Evolutionary conservation across 2,113 vertebrate genomes (phyloP), one percentile per base, ranked within the genome.

Genomic region (Muscicapa adusta): DNA sequence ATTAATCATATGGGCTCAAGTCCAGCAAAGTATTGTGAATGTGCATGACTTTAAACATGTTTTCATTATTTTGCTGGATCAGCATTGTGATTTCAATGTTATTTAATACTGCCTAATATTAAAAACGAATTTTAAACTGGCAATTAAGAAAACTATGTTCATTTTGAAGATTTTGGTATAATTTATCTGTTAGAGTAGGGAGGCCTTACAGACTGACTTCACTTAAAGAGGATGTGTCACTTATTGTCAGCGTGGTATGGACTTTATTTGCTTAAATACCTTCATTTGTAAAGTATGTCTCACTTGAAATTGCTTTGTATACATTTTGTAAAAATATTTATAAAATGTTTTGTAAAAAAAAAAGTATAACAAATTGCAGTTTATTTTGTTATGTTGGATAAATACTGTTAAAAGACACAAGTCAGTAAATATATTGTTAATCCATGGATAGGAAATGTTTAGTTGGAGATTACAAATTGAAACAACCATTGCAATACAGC

Each of bases 311-410:
- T 98, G 98, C 98, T 98, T 98, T 98, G 98, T 98, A 98, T 98
- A 98, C 98, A 98, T 98, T 98, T 98, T 98, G 98, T 98, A 98
- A 98, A 98, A 98, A 98, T 98, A 98, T 98, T 98, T 98, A 98
- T 98, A 98, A 98, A 98, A 98, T 98, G 97, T 98, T 98, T 98
- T 98, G 98, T 98, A 98, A 97, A 98, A 98, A 97, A 96, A 96
- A 98, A 98, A 98, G 97, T 98, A 97, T 98, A 98, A 98, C 97
- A 98, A 98, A 98, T 98, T 98, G 98, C 98, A 98, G 98, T 98
- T 98, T 98, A 98, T 98, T 98, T 98, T 98, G 98, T 98, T 98
- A 98, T 98, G 98, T 98, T 98, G 98, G 97, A 98, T 98, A 98
- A 98, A 98, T 98, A 98, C 97, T 98, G 98, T 98, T 98, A 97